These are phyloP conservation scores for Polydrusus cervinus DNA, from an alignment of 2,888 invertebrate species.

Conservation along the genomic window DNA sequence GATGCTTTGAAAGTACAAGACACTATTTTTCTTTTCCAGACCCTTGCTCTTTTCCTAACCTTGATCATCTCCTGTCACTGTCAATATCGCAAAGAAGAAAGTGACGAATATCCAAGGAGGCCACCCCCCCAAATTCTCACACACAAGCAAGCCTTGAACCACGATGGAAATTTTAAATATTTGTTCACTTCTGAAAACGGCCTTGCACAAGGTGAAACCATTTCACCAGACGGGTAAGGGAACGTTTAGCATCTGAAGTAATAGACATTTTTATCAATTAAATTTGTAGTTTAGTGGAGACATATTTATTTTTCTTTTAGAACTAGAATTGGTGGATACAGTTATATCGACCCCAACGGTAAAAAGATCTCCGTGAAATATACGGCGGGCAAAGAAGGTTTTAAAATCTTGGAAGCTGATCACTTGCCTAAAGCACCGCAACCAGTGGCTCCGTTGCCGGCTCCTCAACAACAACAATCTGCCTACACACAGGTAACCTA, in stretches of 20 bases:
- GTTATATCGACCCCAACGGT: conserved; percentile 75
- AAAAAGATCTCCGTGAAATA: conserved; percentile 78
- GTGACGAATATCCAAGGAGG: conserved; percentile 59
- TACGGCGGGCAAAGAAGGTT: conserved; percentile 72
- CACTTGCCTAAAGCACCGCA: conserved; percentile 69
- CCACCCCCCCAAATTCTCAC: conserved; percentile 74
- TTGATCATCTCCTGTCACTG: conserved; percentile 56
- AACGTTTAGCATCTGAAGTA: no score
- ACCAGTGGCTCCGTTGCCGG: conserved; percentile 62
- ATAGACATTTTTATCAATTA: no score
- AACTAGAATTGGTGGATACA: conserved; percentile 73
- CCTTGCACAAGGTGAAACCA: conserved; percentile 79
- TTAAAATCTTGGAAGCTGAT: conserved; percentile 72
- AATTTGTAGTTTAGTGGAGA: no score
- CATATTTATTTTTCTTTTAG: conserved; percentile 20
- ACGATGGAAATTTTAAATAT: conserved; percentile 80
- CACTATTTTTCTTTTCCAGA: conserved; percentile 41
- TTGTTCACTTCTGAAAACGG: conserved; percentile 82
- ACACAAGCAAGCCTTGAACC: conserved; percentile 78
- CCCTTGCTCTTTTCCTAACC: conserved; percentile 56
- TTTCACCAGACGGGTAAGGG: conserved; percentile 77
- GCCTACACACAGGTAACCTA: conserved; percentile 54
- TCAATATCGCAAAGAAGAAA: conserved; percentile 57
- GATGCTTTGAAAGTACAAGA: no score
- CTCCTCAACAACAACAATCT: conserved; percentile 56